These are phyloP conservation scores for Zaprionus lachaisei DNA, from an alignment of 1,140 invertebrate species.

Conservation along the genomic window DNA sequence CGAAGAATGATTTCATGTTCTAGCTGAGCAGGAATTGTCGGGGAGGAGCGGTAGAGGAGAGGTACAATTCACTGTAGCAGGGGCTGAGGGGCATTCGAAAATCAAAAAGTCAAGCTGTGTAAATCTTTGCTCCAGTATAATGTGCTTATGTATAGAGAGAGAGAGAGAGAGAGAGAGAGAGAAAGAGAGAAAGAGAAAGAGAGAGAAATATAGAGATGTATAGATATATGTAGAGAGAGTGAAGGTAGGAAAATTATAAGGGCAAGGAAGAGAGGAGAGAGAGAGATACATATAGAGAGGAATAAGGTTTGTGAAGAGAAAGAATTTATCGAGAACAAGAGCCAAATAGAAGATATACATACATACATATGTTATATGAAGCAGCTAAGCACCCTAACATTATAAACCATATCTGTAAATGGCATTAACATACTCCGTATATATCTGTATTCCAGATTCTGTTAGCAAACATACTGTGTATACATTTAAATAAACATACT, in stretches of 20 bases:
- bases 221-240: not conserved
- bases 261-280: not conserved
- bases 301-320: no score
- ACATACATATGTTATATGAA: no score
- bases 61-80: not conserved
- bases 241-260: no score
- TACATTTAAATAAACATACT: no score
- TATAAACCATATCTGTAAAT: no score
- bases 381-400: no score
- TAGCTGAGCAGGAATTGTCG: not conserved
- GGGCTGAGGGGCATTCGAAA: not conserved
- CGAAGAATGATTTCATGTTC: constrained; percentile 22
- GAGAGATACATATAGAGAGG: not conserved
- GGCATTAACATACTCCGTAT: no score
- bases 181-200: not conserved
- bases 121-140: not conserved
- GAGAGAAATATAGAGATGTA: not conserved
- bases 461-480: no score
- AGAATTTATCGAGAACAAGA: no score
- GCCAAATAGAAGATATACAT: no score
- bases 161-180: not conserved
- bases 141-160: not conserved
- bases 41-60: not conserved
- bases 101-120: not conserved
- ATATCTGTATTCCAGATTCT: no score